Evolutionary conservation across 2,888 invertebrate genomes (phyloP), one percentile per base, ranked within the genome.

Genomic region (Rhagium mordax): DNA sequence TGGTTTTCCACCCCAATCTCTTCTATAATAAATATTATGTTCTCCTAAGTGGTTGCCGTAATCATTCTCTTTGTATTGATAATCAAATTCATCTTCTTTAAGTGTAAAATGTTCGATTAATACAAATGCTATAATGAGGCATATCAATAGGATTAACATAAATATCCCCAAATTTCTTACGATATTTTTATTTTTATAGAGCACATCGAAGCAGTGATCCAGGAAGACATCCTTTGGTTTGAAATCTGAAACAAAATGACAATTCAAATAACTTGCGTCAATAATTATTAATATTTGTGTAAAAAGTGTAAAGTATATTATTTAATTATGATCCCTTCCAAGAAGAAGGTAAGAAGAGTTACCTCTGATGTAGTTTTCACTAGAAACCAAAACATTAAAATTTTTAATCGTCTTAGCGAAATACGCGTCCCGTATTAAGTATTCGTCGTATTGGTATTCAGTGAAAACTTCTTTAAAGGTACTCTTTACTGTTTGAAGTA

Each of bases 1-100:
- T 0, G 91, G 90, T 81, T 91, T 90, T 0, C 93, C 94, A 0
- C 90, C 85, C 94, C 94, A 94, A 53, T 91, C 53, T 20, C 70
- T 33, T 18, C 75, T 68, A 47, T 77, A 81, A 49, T 78, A 72
- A 3, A 77, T 60, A 7, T 69, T 66, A 66, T 78, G 78, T 7
- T 70, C 64, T 21, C 74, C 75, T 16, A 76, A 8, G 16, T 48
- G 6, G 47, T 66, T 24, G 3, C 69, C 76, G 16, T 72, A 76
- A 21, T 70, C 47, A 13, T 33, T 13, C 1, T 64, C 64, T 8
- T 67, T 33, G 57, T 53, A 64, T 24, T 68, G 20, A 21, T 68
- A 48, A 16, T 59, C 53, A 24, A 55, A 55, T 6, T 53, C 60
- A 7, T 65, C 48, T 2, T 15, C 27, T 47, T 60, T 18, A 10